Percentiles rank a stretch among this genome's conserved stretches.
Conservation (phyloP, 2,113 vertebrate genomes). For the Noturus placidus region DNA sequence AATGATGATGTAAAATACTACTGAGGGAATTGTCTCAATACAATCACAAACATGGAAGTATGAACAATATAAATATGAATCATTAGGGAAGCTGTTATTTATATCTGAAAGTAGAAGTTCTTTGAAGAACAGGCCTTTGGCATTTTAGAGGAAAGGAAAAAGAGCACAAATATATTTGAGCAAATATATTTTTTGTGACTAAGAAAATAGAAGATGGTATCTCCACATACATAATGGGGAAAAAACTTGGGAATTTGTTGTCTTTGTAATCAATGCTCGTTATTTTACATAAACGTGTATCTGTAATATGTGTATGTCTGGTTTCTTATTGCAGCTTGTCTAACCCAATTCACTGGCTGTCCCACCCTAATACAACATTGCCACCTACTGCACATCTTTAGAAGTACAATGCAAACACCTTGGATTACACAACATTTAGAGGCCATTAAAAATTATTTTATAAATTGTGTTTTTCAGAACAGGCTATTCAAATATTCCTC, state of each 20-base stretch:
- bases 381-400: neutral
- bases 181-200: neutral
- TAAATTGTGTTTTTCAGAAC: neutral
- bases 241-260: neutral
- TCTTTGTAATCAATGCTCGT: neutral
- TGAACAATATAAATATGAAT: neutral
- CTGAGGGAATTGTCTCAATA: neutral
- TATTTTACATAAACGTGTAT: neutral
- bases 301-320: neutral
- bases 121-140: neutral
- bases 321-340: neutral
- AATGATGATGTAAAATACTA: neutral
- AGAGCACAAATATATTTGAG: neutral
- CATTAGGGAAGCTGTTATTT: neutral
- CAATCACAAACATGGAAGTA: neutral
- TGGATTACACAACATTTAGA: neutral
- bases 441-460: neutral
- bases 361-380: slow-evolving; percentile 1
- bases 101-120: neutral
- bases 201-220: neutral
- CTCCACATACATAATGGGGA: neutral
- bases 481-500: neutral
- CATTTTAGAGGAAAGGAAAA: neutral
- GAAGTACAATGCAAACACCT: neutral
- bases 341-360: too few species aligned